Evolutionary conservation across 2,888 invertebrate species (phyloP).

Genomic region (Elgonia sp.): DNA sequence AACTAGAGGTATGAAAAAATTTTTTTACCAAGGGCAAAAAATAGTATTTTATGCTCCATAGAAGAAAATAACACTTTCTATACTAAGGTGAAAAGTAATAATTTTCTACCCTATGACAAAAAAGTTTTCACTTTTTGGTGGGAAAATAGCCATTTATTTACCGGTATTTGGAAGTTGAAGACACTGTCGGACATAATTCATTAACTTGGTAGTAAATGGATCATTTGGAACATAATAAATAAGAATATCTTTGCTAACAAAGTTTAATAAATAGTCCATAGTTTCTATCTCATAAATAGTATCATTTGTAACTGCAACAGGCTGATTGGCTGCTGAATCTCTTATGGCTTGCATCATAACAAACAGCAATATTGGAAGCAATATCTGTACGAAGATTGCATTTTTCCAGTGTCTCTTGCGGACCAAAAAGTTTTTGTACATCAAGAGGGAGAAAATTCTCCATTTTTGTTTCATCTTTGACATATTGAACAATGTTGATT

Average conservation of each 20-base stretch:
- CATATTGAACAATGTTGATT: constrained; percentile 53
- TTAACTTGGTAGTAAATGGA: constrained; percentile 78
- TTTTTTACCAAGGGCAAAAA: no score
- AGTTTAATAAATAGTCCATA: constrained; percentile 55
- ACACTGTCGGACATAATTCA: constrained; percentile 80
- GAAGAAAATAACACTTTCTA: no score
- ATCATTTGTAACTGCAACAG: constrained; percentile 75
- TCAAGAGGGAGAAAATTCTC: constrained; percentile 82
- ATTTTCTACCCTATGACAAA: no score
- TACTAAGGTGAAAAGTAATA: no score
- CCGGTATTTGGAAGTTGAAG: constrained; percentile 78
- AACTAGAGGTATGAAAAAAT: no score
- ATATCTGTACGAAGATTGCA: constrained; percentile 82
- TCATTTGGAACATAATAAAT: constrained; percentile 83
- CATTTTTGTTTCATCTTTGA: constrained; percentile 66
- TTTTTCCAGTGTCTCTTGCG: constrained; percentile 84
- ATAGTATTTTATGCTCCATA: no score
- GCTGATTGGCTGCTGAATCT: constrained; percentile 79
- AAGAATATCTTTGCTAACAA: constrained; percentile 50
- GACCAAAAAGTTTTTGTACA: constrained; percentile 84
- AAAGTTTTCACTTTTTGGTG: no score
- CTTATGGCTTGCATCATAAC: constrained; percentile 81
- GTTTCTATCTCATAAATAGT: constrained; percentile 78
- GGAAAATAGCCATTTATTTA: no score
- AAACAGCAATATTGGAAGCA: constrained; percentile 82